Conservation (phyloP, 2,113 vertebrate genomes). For the Marcusenius ussheri region DNA sequence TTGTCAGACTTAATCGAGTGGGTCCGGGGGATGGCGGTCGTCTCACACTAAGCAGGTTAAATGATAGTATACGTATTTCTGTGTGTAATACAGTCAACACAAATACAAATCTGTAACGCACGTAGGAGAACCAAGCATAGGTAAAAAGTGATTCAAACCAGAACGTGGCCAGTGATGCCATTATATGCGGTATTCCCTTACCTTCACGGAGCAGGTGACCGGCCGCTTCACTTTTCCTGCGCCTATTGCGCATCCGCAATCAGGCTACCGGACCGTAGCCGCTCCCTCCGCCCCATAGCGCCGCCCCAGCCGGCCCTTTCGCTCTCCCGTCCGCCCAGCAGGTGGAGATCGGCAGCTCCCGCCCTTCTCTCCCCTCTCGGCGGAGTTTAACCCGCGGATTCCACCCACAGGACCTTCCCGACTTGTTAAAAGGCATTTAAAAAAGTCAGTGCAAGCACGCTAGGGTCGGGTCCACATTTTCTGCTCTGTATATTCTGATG, state of each 20-base stretch:
- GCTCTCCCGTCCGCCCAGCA: not conserved
- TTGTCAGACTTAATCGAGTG: not conserved
- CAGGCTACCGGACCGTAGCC: not conserved
- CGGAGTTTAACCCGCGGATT: not conserved
- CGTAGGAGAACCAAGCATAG: not conserved
- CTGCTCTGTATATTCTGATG: not conserved
- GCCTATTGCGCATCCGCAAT: not conserved
- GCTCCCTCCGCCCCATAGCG: not conserved
- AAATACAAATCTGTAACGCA: not conserved
- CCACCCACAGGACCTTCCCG: not conserved
- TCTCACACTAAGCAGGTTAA: not conserved
- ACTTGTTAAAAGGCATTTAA: not conserved
- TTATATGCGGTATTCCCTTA: not conserved
- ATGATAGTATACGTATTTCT: not conserved
- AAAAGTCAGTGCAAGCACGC: not conserved
- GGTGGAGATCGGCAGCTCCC: not conserved
- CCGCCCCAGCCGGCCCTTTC: not conserved
- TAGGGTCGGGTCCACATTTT: not conserved
- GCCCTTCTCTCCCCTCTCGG: not conserved
- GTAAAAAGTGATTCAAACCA: not conserved
- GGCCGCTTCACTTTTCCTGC: not conserved
- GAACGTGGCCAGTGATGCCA: not conserved
- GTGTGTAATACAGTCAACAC: not conserved
- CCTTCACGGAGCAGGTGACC: not conserved
- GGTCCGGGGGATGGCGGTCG: not conserved